Conservation (phyloP, 2,113 vertebrate species). For the Petromus typicus region DNA sequence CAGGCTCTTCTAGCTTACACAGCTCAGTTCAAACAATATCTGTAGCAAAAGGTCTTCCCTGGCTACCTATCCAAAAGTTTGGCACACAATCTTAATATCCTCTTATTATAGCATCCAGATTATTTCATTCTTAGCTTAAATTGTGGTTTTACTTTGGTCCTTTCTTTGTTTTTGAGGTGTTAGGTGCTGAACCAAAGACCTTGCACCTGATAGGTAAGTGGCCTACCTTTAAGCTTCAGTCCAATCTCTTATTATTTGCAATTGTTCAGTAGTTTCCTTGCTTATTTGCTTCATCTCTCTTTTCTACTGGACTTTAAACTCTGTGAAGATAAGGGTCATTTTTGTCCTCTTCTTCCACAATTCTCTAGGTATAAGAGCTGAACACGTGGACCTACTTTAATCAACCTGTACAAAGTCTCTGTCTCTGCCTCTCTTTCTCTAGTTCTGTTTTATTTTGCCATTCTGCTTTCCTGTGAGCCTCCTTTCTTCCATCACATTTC, state of each 20-base stretch:
- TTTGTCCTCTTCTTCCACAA: background rate
- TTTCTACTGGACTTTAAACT: background rate
- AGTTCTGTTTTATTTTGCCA: background rate
- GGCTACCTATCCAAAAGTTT: background rate
- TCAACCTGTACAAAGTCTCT: background rate
- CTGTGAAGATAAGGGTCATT: background rate
- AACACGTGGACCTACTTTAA: background rate
- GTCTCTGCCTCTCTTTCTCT: background rate
- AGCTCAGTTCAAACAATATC: background rate
- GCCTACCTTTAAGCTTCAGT: background rate
- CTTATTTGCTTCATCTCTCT: background rate
- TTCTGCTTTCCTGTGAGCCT: background rate
- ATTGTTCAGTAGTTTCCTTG: background rate
- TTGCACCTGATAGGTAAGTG: background rate
- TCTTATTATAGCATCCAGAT: background rate
- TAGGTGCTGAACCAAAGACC: background rate
- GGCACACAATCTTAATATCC: background rate
- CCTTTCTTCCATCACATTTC: background rate
- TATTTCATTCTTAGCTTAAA: background rate
- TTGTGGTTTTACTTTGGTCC: background rate
- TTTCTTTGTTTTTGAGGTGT: background rate
- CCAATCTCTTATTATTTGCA: background rate
- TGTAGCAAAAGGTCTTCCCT: background rate
- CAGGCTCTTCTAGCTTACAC: background rate
- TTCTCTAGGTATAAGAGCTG: background rate